Evolutionary conservation across 2,113 vertebrate genomes (phyloP), one percentile per base, ranked within the genome.

Genomic region (Cyanistes caeruleus): DNA sequence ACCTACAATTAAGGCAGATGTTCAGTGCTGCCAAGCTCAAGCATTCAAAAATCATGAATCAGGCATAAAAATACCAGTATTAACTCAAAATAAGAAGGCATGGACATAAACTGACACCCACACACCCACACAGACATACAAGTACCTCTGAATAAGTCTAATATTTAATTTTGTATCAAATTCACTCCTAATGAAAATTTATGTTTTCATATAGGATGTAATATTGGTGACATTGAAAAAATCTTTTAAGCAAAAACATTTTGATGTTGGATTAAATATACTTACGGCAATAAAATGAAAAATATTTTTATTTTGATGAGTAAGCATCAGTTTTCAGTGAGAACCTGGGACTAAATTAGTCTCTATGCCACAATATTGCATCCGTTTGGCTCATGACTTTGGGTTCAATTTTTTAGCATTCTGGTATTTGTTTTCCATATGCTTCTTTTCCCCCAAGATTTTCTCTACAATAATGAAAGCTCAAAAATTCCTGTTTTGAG

Each of bases 1-100:
- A 81, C 31, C 60, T 89, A 95, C 83, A 95, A 87, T 76, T 72
- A 84, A 74, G 39, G 76, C 44, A 91, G 65, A 24, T 79, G 65
- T 52, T 90, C 39, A 72, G 22, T 37, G 35, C 60, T 94, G 86
- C 89, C 76, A 86, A 78, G 72, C 30, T 81, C 64, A 70, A 56
- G 60, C 73, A 64, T 68, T 87, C 62, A 89, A 75, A 89, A 94
- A 44, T 68, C 33, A 72, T 37, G 52, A 92, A 81, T 48, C 24
- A 67, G 73, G 56, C 35, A 81, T 22, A 52, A 75, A 92, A 95
- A 91, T 23, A 62, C 30, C 44, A 52, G 37, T 72, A 56, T 68
- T 70, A 86, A 84, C 27, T 63, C 63, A 69, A 92, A 92, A 73
- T 56, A 39, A 56, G 44, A 88, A 87, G 31, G 41, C 44, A 58